Evolutionary conservation across 2,888 invertebrate species (phyloP), one percentile per base, ranked within the genome.

Genomic region (Tridacna gigas): DNA sequence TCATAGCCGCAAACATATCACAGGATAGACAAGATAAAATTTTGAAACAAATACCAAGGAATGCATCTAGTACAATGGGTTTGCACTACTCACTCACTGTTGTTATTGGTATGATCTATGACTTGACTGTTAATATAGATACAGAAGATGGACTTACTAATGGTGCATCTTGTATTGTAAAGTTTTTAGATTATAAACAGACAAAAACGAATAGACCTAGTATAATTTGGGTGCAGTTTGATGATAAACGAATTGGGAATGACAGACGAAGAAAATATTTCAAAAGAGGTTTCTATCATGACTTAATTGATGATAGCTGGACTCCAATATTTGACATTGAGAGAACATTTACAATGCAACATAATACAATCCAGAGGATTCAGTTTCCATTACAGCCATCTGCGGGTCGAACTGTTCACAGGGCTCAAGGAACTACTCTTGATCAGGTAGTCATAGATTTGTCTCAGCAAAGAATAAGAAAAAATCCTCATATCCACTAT

Each of bases 91-190:
- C 60, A 18, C 56, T 86, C 2, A 71, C 75, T 69, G 51, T 83
- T 66, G 86, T 83, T 45, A 82, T 80, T 60, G 71, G 63, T 26
- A 85, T 86, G 80, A 79, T 76, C 5, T 82, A 83, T 79, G 87
- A 84, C 28, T 48, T 84, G n/a, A 77, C 80, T 47, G 79, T 82
- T 5, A 86, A 86, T 60, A 22, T 82, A n/a, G 74, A 84, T 74
- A 80, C 79, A 25, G 75, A 71, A 60, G 86, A 84, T 86, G 82
- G 87, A 25, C 28, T 86, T 37, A 77, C 82, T 45, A 86, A 86
- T 78, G 82, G 84, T 47, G 48, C 82, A 45, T 56, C 83, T 37
- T 82, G 80, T 78, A 56, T 82, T 26, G 76, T 83, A 0, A 75
- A 77, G 61, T 13, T 60, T 18, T 28, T 87, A 73, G 83, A 87